These are phyloP conservation scores for Macquaria australasica DNA, from an alignment of 2,113 vertebrate species.

Conservation along the genomic window DNA sequence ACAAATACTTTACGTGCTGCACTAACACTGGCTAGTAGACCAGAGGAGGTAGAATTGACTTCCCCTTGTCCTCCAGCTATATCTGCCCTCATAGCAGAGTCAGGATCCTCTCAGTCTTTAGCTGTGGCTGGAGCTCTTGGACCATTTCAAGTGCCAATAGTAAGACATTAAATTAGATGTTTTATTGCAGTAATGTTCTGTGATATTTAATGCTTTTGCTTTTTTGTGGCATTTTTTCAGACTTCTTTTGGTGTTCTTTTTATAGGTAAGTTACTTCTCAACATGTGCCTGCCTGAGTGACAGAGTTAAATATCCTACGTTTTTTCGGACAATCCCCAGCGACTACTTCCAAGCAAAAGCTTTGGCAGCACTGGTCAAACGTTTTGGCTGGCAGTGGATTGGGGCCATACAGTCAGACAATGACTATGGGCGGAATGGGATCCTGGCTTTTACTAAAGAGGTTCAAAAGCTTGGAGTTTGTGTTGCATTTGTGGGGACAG, in stretches of 20 bases:
- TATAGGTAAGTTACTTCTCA: conserved; percentile 85
- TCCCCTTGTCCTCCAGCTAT: conserved; percentile 71
- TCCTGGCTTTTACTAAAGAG: conserved; percentile 80
- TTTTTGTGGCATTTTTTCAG: neutral
- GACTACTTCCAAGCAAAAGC: conserved; percentile 85
- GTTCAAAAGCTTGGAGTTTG: conserved; percentile 81
- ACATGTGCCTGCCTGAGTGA: conserved; percentile 84
- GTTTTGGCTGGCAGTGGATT: conserved; percentile 86
- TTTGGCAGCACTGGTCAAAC: conserved; percentile 81
- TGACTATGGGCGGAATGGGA: conserved; percentile 82
- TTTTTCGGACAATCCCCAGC: conserved; percentile 85
- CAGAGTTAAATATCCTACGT: conserved; percentile 82
- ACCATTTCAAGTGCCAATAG: conserved; percentile 82
- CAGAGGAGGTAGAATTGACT: conserved; percentile 25
- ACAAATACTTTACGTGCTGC: conserved; percentile 80
- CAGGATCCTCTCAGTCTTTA: conserved; percentile 85
- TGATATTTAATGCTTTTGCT: neutral
- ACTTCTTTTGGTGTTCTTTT: neutral
- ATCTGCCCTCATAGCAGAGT: conserved; percentile 82
- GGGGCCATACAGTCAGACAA: conserved; percentile 83
- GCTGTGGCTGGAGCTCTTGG: conserved; percentile 80
- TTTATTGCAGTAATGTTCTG: neutral
- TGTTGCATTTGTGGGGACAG: conserved; percentile 81
- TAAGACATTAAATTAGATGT: conserved; percentile 49
- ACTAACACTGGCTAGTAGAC: conserved; percentile 72